These are phyloP conservation scores for Eufriesea mexicana DNA, from an alignment of 1,140 invertebrate genomes.

Conservation along the genomic window DNA sequence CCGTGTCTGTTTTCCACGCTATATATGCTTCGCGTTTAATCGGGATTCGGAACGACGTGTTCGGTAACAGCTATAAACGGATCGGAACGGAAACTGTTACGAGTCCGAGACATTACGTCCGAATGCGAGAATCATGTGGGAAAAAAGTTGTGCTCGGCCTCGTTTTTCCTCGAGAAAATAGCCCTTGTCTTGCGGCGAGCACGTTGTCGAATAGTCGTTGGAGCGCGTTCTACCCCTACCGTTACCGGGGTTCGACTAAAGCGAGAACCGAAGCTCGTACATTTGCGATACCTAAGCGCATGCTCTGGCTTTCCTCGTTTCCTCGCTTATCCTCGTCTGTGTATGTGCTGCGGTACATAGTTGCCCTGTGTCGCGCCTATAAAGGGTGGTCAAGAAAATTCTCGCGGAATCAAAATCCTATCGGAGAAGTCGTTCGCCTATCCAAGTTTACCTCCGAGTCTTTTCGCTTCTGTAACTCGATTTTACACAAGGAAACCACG, in stretches of 20 bases:
- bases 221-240: conserved; percentile 76
- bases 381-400: conserved; percentile 66
- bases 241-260: conserved; percentile 76
- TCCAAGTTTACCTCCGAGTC: conserved; percentile 12
- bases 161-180: no score
- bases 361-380: conserved; percentile 40
- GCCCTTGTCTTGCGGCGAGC: conserved; percentile 21
- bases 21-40: not conserved
- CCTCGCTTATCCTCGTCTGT: conserved; percentile 36
- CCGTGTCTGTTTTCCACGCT: not conserved
- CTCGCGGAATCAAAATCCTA: conserved; percentile 41
- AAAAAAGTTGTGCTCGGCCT: not conserved
- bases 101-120: not conserved
- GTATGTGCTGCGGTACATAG: conserved; percentile 28
- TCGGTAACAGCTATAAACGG: not conserved
- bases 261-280: conserved; percentile 59
- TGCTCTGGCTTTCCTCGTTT: conserved; percentile 62
- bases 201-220: conserved; percentile 61
- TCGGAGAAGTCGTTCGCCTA: conserved; percentile 22
- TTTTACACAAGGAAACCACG: conserved; percentile 36
- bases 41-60: not conserved
- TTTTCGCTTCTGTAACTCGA: conserved; percentile 40
- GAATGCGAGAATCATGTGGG: not conserved
- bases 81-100: not conserved
- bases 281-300: conserved; percentile 63